Evolutionary conservation across 2,113 vertebrate species (phyloP).

Genomic region (Gnathonemus longibarbis): DNA sequence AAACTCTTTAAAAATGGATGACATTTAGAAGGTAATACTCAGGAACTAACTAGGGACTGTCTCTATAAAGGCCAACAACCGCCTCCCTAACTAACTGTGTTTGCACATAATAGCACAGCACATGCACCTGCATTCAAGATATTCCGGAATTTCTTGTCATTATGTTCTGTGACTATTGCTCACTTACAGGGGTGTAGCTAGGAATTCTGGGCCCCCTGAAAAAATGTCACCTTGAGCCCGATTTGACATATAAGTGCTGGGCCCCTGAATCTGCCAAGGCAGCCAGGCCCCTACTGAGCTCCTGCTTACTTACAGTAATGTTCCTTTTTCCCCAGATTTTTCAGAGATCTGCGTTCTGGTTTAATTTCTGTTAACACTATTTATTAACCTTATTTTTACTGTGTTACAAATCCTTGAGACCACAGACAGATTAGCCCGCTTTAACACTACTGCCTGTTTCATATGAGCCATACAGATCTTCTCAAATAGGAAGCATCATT

Average conservation of each 20-base stretch:
- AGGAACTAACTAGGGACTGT: neutral
- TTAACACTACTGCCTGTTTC: neutral
- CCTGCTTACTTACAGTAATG: neutral
- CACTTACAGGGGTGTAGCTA: neutral
- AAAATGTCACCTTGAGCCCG: neutral
- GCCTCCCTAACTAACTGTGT: neutral
- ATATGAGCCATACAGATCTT: neutral
- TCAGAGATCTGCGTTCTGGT: neutral
- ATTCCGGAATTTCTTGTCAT: neutral
- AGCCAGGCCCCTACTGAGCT: neutral
- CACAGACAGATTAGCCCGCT: neutral
- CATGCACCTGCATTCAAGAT: neutral
- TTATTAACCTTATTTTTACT: neutral
- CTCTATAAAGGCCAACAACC: neutral
- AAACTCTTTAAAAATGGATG: neutral
- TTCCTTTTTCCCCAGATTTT: neutral
- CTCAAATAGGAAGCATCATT: neutral
- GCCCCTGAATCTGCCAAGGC: no score
- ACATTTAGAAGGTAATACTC: neutral
- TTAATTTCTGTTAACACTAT: neutral
- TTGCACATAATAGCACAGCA: neutral
- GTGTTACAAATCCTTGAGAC: neutral
- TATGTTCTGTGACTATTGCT: neutral
- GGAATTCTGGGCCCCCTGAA: neutral
- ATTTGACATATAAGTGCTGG: neutral